phyloP scores from a whole-genome alignment of 2,113 vertebrate genomes.

The Lampris incognitus region DNA sequence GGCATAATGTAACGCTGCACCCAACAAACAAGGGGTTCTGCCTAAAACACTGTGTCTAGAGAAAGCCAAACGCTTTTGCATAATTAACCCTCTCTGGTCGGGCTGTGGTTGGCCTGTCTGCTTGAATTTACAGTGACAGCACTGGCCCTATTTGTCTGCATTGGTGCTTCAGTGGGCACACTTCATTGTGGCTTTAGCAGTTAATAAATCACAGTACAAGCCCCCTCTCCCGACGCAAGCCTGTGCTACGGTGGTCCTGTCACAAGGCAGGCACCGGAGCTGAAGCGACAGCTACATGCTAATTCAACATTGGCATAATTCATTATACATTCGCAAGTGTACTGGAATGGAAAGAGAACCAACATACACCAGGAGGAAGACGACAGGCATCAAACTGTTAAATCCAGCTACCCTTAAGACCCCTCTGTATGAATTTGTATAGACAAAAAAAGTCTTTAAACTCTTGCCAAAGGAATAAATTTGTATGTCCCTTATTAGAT shows the following conservation, averaged over 20 bases:
- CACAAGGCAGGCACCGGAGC: constrained; percentile 77
- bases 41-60: constrained; percentile 29
- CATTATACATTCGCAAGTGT: constrained; percentile 83
- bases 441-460: constrained; percentile 45
- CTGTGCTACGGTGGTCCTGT: constrained; percentile 82
- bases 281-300: constrained; percentile 85
- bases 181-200: constrained; percentile 79
- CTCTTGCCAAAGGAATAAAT: constrained; percentile 51
- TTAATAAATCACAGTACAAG: constrained; percentile 83
- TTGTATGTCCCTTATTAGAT: constrained; percentile 35
- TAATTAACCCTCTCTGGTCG: constrained; percentile 78
- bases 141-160: constrained; percentile 76
- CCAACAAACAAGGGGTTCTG: neutral
- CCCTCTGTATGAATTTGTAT: constrained; percentile 51
- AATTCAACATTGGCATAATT: constrained; percentile 85
- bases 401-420: constrained; percentile 69
- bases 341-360: constrained; percentile 78
- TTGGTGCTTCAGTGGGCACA: constrained; percentile 78
- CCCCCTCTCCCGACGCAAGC: constrained; percentile 56
- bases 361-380: constrained; percentile 75
- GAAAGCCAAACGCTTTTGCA: constrained; percentile 56
- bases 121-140: constrained; percentile 74
- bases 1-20: constrained; percentile 30
- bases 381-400: constrained; percentile 77
- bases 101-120: constrained; percentile 53